These are phyloP conservation scores for Leptobrachium ailaonicum DNA, from an alignment of 2,113 vertebrate genomes.

Conservation along the genomic window DNA sequence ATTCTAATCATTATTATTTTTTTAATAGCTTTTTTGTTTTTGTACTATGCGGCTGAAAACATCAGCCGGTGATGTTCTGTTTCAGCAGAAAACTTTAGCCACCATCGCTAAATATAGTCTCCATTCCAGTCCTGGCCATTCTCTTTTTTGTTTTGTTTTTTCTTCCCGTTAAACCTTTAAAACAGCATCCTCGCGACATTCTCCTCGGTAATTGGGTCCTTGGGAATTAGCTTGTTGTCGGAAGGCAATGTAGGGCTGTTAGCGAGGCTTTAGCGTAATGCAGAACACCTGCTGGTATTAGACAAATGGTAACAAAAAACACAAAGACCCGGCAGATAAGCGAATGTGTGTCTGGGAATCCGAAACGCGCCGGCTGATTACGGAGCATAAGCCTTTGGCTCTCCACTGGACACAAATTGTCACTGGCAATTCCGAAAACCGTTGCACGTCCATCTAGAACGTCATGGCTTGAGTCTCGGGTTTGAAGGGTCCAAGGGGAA, in stretches of 20 bases:
- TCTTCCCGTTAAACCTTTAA: constrained; percentile 23
- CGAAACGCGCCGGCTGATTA: too few species aligned
- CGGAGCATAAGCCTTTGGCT: neutral
- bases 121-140: neutral
- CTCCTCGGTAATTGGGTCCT: constrained; percentile 21
- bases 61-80: too few species aligned
- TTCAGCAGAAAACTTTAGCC: neutral
- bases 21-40: too few species aligned
- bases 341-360: too few species aligned
- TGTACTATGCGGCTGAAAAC: too few species aligned
- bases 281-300: constrained; percentile 23
- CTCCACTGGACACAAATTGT: neutral
- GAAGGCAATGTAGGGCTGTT: constrained; percentile 23
- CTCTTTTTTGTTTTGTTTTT: constrained; percentile 1
- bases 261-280: constrained; percentile 5
- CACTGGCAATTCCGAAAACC: too few species aligned
- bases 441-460: too few species aligned
- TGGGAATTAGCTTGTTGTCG: constrained; percentile 10
- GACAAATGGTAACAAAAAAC: constrained; percentile 3
- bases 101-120: constrained; percentile 1
- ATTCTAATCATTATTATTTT: too few species aligned
- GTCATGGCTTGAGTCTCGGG: too few species aligned
- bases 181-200: constrained; percentile 11
- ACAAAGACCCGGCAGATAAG: neutral
- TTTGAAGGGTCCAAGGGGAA: too few species aligned